Percentiles rank a stretch among this genome's conserved stretches.
Evolutionary conservation across 2,888 invertebrate genomes (phyloP).

Genomic region (Patella ulyssiponensis): DNA sequence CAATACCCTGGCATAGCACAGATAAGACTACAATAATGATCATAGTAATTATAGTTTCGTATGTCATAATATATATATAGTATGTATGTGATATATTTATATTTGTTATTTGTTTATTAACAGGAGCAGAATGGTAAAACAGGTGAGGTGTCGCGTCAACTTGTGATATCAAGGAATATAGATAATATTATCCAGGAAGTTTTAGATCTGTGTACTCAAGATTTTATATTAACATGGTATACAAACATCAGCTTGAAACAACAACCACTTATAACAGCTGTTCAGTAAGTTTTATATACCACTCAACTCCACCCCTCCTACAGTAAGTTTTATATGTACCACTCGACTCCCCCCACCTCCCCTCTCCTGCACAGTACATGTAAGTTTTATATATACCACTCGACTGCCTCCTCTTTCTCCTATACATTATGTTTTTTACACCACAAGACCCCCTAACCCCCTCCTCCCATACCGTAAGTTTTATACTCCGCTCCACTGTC

Average conservation of each 20-base stretch:
- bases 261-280: conserved; percentile 72
- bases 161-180: conserved; percentile 79
- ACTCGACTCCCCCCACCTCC: too few relatives aligned
- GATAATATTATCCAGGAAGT: conserved; percentile 88
- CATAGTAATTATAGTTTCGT: not conserved
- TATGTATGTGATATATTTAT: conserved; percentile 8
- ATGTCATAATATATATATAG: not conserved
- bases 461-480: too few relatives aligned
- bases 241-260: conserved; percentile 81
- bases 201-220: conserved; percentile 84
- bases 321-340: too few relatives aligned
- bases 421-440: too few relatives aligned
- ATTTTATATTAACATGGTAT: conserved; percentile 85
- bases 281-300: conserved; percentile 59
- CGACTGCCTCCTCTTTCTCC: too few relatives aligned
- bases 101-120: conserved; percentile 15
- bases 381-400: too few relatives aligned
- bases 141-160: conserved; percentile 48
- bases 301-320: too few relatives aligned
- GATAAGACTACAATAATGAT: too few relatives aligned
- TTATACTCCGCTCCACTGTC: too few relatives aligned
- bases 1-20: too few relatives aligned
- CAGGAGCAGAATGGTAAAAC: conserved; percentile 45
- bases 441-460: too few relatives aligned
- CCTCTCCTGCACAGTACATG: too few relatives aligned